Evolutionary conservation across 2,113 vertebrate genomes (phyloP).

Genomic region (Ameiurus melas): DNA sequence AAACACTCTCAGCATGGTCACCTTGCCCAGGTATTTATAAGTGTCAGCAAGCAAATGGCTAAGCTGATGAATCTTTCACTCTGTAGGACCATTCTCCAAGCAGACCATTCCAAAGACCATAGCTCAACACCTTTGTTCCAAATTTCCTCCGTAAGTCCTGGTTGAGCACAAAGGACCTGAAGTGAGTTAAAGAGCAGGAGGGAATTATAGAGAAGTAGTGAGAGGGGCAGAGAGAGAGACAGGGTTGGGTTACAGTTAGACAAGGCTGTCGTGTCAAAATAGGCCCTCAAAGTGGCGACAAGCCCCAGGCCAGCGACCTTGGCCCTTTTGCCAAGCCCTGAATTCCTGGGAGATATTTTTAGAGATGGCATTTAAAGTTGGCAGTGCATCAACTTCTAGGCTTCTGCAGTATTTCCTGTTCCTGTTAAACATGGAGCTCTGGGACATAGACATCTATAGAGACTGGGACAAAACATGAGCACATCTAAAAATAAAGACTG

Average conservation of each 20-base stretch:
- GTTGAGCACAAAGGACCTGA: conserved; percentile 46
- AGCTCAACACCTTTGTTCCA: conserved; percentile 52
- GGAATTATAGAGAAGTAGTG: conserved; percentile 56
- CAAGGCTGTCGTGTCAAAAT: conserved; percentile 63
- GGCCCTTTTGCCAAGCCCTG: conserved; percentile 57
- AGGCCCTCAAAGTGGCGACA: conserved; percentile 67
- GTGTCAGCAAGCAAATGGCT: conserved; percentile 49
- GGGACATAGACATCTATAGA: conserved; percentile 52
- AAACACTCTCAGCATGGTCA: conserved; percentile 33
- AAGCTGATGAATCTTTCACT: conserved; percentile 36
- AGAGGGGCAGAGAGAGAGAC: conserved; percentile 40
- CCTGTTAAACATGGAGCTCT: conserved; percentile 61
- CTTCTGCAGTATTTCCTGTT: conserved; percentile 72
- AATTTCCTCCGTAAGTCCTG: conserved; percentile 47
- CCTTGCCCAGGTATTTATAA: conserved; percentile 61
- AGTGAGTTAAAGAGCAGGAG: conserved; percentile 57
- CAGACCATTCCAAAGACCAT: conserved; percentile 42
- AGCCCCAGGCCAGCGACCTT: conserved; percentile 58
- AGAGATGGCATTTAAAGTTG: conserved; percentile 75
- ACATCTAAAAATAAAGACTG: conserved; percentile 37
- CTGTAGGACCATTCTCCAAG: conserved; percentile 50
- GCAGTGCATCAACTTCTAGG: conserved; percentile 64
- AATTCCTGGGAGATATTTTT: conserved; percentile 75
- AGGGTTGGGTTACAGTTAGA: conserved; percentile 63
- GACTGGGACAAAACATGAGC: conserved; percentile 55